Evolutionary conservation across 2,888 invertebrate genomes (phyloP).

Genomic region (Notodonta ziczac): DNA sequence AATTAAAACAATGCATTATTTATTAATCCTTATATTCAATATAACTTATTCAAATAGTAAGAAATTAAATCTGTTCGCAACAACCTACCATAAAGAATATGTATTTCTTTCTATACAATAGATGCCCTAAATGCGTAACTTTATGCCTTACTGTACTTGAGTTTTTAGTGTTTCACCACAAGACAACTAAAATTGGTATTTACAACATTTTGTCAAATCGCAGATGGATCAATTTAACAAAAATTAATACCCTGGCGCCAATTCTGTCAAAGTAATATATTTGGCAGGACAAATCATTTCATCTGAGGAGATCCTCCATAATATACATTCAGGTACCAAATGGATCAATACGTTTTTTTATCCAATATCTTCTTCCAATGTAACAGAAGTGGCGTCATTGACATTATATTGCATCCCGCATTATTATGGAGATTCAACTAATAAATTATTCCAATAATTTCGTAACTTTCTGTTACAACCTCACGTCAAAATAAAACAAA

Average conservation of each 20-base stretch:
- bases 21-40: constrained; percentile 68
- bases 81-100: constrained; percentile 60
- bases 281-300: neutral
- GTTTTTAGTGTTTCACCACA: constrained; percentile 44
- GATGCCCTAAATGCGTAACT: constrained; percentile 62
- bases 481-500: constrained; percentile 45
- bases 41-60: constrained; percentile 55
- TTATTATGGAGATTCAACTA: constrained; percentile 40
- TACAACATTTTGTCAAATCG: constrained; percentile 48
- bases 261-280: constrained; percentile 1
- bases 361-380: neutral
- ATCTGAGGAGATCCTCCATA: no score
- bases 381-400: neutral
- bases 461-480: constrained; percentile 37
- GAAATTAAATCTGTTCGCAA: constrained; percentile 67
- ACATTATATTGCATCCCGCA: constrained; percentile 15
- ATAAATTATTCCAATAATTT: constrained; percentile 34
- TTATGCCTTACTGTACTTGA: constrained; percentile 55
- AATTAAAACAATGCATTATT: constrained; percentile 40
- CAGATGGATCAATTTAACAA: constrained; percentile 30
- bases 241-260: neutral
- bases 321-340: neutral
- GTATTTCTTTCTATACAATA: constrained; percentile 59
- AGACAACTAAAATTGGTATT: constrained; percentile 42
- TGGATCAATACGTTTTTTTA: neutral